Evolutionary conservation across 64 coral and sea anemone genomes (phyloP).

Genomic region (Trachythela sp.): DNA sequence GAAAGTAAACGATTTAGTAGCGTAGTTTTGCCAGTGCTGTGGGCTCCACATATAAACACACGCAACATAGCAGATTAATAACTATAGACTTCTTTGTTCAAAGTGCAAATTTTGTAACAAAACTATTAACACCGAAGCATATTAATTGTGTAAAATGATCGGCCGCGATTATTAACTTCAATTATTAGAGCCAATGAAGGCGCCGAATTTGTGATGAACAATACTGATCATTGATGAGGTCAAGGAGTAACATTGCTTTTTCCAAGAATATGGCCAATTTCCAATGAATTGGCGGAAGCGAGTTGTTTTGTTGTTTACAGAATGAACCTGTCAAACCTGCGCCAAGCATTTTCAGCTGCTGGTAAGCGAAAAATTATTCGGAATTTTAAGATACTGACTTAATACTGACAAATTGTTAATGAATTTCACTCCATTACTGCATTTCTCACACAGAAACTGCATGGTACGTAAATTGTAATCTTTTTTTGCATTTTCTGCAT

Average conservation of each 20-base stretch:
- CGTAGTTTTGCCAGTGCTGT: slow-evolving; percentile 89
- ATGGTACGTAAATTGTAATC: too few species aligned
- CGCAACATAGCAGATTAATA: slow-evolving; percentile 3
- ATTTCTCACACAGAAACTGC: too few species aligned
- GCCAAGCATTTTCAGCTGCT: too few species aligned
- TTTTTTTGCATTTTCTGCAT: too few species aligned
- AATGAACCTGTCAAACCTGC: too few species aligned
- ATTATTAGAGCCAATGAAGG: not conserved
- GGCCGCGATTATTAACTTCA: not conserved
- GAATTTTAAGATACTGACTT: too few species aligned
- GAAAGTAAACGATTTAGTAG: slow-evolving; percentile 52
- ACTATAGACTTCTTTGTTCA: not conserved
- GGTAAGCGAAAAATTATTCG: too few species aligned
- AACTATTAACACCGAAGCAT: not conserved
- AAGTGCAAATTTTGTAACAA: not conserved
- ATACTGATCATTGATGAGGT: too few species aligned
- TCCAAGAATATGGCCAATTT: not conserved
- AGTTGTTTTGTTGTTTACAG: too few species aligned
- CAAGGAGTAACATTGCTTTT: too few species aligned
- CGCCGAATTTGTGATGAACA: not conserved
- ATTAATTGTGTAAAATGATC: not conserved
- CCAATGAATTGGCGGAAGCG: not conserved
- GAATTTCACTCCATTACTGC: too few species aligned
- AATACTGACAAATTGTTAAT: too few species aligned
- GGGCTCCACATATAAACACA: slow-evolving; percentile 89